Evolutionary conservation across 2,113 vertebrate species (phyloP).

Genomic region (Ophiodon elongatus): DNA sequence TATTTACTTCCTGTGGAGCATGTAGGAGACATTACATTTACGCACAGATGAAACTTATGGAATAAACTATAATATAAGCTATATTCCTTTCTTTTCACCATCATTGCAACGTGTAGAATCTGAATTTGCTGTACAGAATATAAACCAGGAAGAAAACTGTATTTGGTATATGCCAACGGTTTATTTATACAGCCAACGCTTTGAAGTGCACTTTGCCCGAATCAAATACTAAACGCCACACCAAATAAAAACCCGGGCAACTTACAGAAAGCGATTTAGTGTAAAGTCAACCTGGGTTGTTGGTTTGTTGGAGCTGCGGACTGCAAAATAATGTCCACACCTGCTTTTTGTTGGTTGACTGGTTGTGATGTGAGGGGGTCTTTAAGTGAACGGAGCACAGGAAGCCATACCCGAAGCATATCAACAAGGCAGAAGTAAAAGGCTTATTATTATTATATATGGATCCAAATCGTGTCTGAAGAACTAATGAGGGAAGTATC

Average conservation of each 20-base stretch:
- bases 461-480: background rate
- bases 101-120: background rate
- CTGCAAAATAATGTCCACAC: slow-evolving; percentile 48
- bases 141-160: background rate
- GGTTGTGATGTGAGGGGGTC: slow-evolving; percentile 24
- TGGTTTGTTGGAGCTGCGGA: slow-evolving; percentile 35
- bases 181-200: slow-evolving; percentile 18
- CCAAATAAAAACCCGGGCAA: slow-evolving; percentile 41
- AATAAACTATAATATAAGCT: background rate
- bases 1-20: background rate
- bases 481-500: background rate
- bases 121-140: background rate
- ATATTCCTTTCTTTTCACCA: background rate
- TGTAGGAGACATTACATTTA: background rate
- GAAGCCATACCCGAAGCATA: background rate
- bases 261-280: slow-evolving; percentile 27
- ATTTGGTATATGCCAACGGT: background rate
- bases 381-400: slow-evolving; percentile 20
- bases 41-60: background rate
- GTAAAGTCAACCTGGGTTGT: background rate
- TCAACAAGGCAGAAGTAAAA: slow-evolving; percentile 6
- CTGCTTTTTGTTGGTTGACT: slow-evolving; percentile 33
- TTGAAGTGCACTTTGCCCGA: slow-evolving; percentile 41
- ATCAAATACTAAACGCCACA: slow-evolving; percentile 24
- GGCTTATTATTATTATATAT: background rate